Evolutionary conservation across 2,888 invertebrate species (phyloP), one percentile per base, ranked within the genome.

Genomic region (Clistopyga incitator): DNA sequence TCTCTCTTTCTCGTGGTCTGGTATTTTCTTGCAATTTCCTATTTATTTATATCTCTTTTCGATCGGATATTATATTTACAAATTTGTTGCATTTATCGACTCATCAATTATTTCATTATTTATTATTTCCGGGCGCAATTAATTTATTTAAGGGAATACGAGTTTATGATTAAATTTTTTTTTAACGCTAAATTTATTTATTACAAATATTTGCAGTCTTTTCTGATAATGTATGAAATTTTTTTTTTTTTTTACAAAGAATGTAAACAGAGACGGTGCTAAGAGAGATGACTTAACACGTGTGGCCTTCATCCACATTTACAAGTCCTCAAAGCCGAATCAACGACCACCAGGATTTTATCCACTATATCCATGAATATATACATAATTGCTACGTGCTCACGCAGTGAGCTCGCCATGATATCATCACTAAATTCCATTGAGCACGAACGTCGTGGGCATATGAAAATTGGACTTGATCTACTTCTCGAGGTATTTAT

Each of bases 371-470:
- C 15, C 70, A 47, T 65, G 38, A 52, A 78, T 52, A 52, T 38
- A 61, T 47, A 45, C 45, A 47, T 34, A n/a, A 34, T 54, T 52
- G 23, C 13, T 47, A n/a, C n/a, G 25, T 64, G 67, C 50, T 65
- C 67, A 29, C 82, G 84, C 79, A 42, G 87, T 88, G 86, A 56
- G 88, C 84, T 89, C 85, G 86, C 86, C 88, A 85, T 92, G 92
- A 92, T 90, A 90, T 92, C 92, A 92, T 91, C 90, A 84, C 86
- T 86, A 86, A 88, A 90, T 90, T 89, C 88, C 87, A 85, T 89
- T 75, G 81, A 79, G 29, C n/a, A 68, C 61, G 47, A 83, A n/a
- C n/a, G n/a, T n/a, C 67, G 67, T 83, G 67, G 76, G 67, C 52
- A 83, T 52, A 34, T 61, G 61, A 61, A 83, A 80, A 80, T 77